Evolutionary conservation across 1,140 invertebrate genomes (phyloP), one percentile per base, ranked within the genome.

Genomic region (Zaprionus capensis): DNA sequence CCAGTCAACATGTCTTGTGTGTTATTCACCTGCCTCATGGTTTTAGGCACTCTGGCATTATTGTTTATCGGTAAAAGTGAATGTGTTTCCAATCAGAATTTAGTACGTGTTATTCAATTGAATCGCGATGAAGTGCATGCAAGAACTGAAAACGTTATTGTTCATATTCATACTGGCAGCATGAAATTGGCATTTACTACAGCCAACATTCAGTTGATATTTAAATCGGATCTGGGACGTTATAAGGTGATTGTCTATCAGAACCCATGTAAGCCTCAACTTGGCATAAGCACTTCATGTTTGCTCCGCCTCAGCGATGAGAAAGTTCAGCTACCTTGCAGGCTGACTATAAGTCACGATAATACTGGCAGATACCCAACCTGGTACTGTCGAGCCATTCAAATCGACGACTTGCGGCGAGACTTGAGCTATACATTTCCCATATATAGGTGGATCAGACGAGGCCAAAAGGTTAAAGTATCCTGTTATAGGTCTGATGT

Each of bases 231-330:
- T 44, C 62, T 72, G 14, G 69, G 74, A 20, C 56, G 56, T 3
- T 76, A 76, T 57, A 76, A 76, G 22, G 62, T 62, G 2, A 4
- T 62, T 1, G 56, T 76, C 24, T 66, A 72, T 46, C 74, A 72
- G 36, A 66, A 76, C 14, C 69, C 74, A 7, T 38, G 64, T 3
- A 9, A 49, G 11, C 74, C 74, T 0, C 26, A 66, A 20, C 56
- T 76, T 0, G 1, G 0, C 20, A 3, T 31, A 44, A 72, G 61
- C n/a, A 72, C 55, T 7, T 61, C 74, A 5, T 66, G 74, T 49
- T 0, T 66, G 31, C 4, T 76, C 5, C 62, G 74, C 12, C 28
- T 76, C 1, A 76, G 74, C 46, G 56, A 61, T 41, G 28, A 34
- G 1, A 58, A 28, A 59, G 36, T 76, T 3, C 68, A 71, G 15